A percentile compares a stretch with the other conserved stretches of the same genome.
Conservation (phyloP, 2,797 vertebrate species). For the Hippoglossus hippoglossus region DNA sequence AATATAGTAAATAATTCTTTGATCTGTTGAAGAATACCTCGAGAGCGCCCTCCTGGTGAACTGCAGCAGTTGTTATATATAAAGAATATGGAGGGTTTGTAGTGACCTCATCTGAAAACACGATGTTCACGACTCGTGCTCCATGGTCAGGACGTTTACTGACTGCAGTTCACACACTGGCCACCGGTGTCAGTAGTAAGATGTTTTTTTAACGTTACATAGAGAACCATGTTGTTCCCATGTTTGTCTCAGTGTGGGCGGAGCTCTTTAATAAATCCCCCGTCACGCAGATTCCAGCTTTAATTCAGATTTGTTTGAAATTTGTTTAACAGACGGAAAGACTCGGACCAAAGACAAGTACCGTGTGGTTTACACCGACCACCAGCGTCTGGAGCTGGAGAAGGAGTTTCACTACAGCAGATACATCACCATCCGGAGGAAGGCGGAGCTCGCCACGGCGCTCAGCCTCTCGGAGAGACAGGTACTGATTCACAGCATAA, state of each 20-base stretch:
- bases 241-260: neutral
- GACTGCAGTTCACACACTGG: neutral
- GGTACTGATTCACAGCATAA: conserved; percentile 73
- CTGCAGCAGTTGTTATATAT: too few species aligned
- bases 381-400: conserved; percentile 97
- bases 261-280: neutral
- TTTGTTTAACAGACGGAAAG: conserved; percentile 78
- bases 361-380: conserved; percentile 96
- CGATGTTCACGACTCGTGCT: too few species aligned
- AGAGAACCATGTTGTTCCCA: too few species aligned
- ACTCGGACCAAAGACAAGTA: conserved; percentile 98
- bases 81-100: too few species aligned
- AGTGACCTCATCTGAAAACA: too few species aligned
- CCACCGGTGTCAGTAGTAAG: neutral
- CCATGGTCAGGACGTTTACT: neutral
- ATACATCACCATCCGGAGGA: conserved; percentile 97
- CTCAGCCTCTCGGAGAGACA: conserved; percentile 95
- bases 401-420: conserved; percentile 98
- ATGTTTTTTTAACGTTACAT: too few species aligned
- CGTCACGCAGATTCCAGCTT: too few species aligned
- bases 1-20: too few species aligned
- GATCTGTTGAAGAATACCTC: too few species aligned
- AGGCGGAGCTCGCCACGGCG: conserved; percentile 91
- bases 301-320: too few species aligned
- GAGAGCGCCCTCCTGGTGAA: too few species aligned